A percentile compares a stretch with the other conserved stretches of the same genome.
These are phyloP conservation scores for Axea sp. DNA, from an alignment of 2,888 invertebrate species.

Conservation along the genomic window DNA sequence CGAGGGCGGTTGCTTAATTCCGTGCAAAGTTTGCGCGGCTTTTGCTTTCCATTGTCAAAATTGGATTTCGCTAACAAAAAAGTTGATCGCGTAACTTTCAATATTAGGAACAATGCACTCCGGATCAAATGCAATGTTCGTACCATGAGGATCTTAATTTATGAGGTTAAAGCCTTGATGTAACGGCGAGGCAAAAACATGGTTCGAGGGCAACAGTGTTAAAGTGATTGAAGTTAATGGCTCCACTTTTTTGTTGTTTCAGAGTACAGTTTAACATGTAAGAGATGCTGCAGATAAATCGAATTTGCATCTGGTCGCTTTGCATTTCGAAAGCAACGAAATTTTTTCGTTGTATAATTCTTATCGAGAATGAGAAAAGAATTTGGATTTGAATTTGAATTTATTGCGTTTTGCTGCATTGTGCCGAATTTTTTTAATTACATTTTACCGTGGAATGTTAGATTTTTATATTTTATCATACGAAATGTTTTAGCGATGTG, in stretches of 20 bases:
- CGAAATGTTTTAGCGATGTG: too few relatives aligned
- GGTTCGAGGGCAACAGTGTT: slow-evolving; percentile 4
- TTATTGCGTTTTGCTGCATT: too few relatives aligned
- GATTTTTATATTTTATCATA: too few relatives aligned
- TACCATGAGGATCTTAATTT: slow-evolving; percentile 29
- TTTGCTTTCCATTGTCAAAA: slow-evolving; percentile 24
- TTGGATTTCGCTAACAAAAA: slow-evolving; percentile 17
- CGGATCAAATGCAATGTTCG: not conserved
- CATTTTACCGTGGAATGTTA: too few relatives aligned
- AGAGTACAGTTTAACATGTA: slow-evolving; percentile 15
- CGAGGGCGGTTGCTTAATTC: slow-evolving; percentile 6
- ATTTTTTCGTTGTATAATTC: slow-evolving; percentile 5
- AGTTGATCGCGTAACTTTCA: slow-evolving; percentile 32
- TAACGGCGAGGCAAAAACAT: slow-evolving; percentile 35
- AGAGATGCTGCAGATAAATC: slow-evolving; percentile 17
- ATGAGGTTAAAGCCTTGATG: slow-evolving; percentile 21
- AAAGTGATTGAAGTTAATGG: slow-evolving; percentile 51
- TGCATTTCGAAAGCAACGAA: slow-evolving; percentile 1
- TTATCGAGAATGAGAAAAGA: not conserved
- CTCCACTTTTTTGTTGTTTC: slow-evolving; percentile 29
- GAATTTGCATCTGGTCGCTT: slow-evolving; percentile 6
- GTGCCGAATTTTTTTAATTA: too few relatives aligned
- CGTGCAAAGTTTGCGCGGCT: slow-evolving; percentile 6
- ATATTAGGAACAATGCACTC: slow-evolving; percentile 37
- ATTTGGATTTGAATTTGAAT: too few relatives aligned